Evolutionary conservation across 2,797 vertebrate species (phyloP), one percentile per base, ranked within the genome.

Genomic region (Lycodopsis pacificus): DNA sequence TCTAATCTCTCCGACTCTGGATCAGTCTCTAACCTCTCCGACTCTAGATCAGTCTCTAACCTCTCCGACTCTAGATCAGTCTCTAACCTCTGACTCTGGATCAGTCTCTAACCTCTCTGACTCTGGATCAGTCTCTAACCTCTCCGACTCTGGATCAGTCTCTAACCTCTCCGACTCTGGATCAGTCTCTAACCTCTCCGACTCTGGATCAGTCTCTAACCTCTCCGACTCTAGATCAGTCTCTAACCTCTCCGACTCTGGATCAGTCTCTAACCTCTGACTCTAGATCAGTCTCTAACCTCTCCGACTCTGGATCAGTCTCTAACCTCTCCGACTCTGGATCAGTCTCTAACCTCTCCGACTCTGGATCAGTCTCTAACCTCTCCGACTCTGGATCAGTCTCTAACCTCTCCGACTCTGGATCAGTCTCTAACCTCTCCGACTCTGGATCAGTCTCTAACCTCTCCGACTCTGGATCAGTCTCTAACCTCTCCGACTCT

Each of bases 151-250:
- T 17, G 14, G 22, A 62, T 17, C 36, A 25, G 36, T 7, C 32
- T 59, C 17, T 36, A 10, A 36, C 57, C 44, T 27, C 57, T 36
- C 32, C 36, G 30, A 36, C 32, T 14, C 53, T 27, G 13, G 53
- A 56, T 27, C 22, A 27, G 53, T 12, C 17, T 32, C 12, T 61
- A 12, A 11, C 4, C 73, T 34, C 8, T 58, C 63, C 44, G 59
- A 4, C 27, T 17, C 56, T 9, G 6, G 56, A 58, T 30, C 27
- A 10, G 56, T 10, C 38, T 63, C 81, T 84, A 85, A 99, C 97
- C 97, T 49, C 7, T 25, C n/a, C n/a, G 61, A 3, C 27, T 32
- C 56, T 10, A 4, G 56, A 58, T 32, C 57, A 20, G 95, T 56
- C 96, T 96, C 85, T 96, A 32, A 32, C 32, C 32, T 32, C 32